phyloP scores from a whole-genome alignment of 2,113 vertebrate genomes.

The Macrotis lagotis region DNA sequence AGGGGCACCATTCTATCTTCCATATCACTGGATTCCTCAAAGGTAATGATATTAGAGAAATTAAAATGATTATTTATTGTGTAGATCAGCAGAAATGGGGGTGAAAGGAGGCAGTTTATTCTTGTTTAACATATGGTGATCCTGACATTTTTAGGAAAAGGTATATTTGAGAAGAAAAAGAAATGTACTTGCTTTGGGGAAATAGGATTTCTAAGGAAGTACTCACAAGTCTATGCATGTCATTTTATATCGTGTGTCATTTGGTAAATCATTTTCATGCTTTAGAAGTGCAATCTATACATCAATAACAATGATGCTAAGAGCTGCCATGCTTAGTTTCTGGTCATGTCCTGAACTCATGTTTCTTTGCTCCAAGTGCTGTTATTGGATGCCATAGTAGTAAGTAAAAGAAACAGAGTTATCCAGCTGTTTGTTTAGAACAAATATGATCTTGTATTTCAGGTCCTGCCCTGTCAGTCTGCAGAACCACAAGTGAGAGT shows the following conservation, averaged over 20 bases:
- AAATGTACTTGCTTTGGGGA: not conserved
- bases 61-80: conserved; percentile 31
- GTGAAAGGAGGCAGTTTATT: not conserved
- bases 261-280: conserved; percentile 8
- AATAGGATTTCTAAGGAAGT: not conserved
- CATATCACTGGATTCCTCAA: not conserved
- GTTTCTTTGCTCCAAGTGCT: not conserved
- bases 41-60: not conserved
- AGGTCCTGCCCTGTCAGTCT: not conserved
- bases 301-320: not conserved
- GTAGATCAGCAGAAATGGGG: not conserved
- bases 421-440: conserved; percentile 14
- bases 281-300: not conserved
- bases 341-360: not conserved
- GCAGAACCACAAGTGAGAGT: not conserved
- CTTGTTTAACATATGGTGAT: not conserved
- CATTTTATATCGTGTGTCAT: not conserved
- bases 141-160: not conserved
- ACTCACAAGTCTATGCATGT: not conserved
- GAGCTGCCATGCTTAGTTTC: not conserved
- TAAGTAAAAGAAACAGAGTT: conserved; percentile 28
- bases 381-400: not conserved
- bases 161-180: not conserved
- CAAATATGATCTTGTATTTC: not conserved
- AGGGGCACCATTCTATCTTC: not conserved